Evolutionary conservation across 2,888 invertebrate species (phyloP).

Genomic region (Hanleya hanleyi): DNA sequence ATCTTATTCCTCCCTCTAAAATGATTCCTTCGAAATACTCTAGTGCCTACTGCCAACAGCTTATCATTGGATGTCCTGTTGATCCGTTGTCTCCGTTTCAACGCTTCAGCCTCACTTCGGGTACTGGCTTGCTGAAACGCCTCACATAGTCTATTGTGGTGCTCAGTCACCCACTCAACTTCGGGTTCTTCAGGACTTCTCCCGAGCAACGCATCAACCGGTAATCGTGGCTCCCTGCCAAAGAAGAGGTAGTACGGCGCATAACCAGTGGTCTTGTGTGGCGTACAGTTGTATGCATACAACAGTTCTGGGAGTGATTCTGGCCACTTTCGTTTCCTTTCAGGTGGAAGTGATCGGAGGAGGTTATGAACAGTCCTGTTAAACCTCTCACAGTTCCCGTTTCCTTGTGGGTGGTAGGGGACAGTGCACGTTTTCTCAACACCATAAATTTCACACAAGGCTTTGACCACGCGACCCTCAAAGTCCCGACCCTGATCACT

Average conservation of each 20-base stretch:
- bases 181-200: not conserved
- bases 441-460: conserved; percentile 36
- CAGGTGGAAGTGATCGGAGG: no score
- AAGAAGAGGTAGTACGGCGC: conserved; percentile 23
- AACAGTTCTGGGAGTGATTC: conserved; percentile 30
- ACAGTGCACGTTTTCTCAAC: conserved; percentile 37
- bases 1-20: no score
- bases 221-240: conserved; percentile 24
- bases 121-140: not conserved
- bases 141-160: not conserved
- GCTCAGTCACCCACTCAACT: not conserved
- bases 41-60: no score
- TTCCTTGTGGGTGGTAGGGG: conserved; percentile 42
- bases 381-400: conserved; percentile 44
- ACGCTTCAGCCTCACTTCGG: not conserved
- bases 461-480: conserved; percentile 32
- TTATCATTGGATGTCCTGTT: no score
- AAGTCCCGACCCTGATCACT: conserved; percentile 41
- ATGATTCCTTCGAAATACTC: no score
- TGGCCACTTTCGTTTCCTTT: conserved; percentile 36
- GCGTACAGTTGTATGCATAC: conserved; percentile 24
- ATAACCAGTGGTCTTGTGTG: conserved; percentile 19
- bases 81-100: no score
- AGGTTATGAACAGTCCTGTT: conserved; percentile 40
- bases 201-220: conserved; percentile 22